Conservation (phyloP, 2,888 invertebrate genomes). For the Conchocele bisecta region DNA sequence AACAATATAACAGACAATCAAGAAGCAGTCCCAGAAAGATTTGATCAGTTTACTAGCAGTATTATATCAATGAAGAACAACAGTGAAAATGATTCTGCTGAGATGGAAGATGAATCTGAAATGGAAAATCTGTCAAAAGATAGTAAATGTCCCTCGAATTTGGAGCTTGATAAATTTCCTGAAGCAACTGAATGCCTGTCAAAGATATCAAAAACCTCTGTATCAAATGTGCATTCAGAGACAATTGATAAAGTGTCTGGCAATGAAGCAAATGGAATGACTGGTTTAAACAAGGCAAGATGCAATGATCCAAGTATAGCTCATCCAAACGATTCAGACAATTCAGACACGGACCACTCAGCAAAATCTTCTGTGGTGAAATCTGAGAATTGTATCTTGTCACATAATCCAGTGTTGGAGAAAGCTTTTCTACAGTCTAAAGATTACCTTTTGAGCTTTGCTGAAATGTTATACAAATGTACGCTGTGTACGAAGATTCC, state of each 20-base stretch:
- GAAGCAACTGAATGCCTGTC: neutral
- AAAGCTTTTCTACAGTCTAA: neutral
- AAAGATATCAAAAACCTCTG: too few relatives aligned
- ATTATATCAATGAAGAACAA: too few relatives aligned
- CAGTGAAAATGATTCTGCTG: too few relatives aligned
- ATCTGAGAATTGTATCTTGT: neutral
- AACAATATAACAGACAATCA: too few relatives aligned
- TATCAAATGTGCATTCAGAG: too few relatives aligned
- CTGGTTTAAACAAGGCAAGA: neutral
- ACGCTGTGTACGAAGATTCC: constrained; percentile 72
- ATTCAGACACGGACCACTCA: neutral
- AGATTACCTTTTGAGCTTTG: constrained; percentile 67
- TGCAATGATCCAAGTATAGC: too few relatives aligned
- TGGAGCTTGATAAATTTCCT: neutral
- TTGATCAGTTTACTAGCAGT: too few relatives aligned
- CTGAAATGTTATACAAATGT: constrained; percentile 77
- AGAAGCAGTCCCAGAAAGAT: too few relatives aligned
- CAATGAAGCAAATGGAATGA: neutral
- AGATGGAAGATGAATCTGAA: neutral
- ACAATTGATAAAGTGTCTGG: too few relatives aligned
- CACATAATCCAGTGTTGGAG: neutral
- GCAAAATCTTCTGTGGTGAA: too few relatives aligned
- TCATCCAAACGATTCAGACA: too few relatives aligned
- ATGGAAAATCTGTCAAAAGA: neutral
- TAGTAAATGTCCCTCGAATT: neutral